Percentiles rank a stretch among this genome's conserved stretches.
Evolutionary conservation across 2,113 vertebrate species (phyloP).

Genomic region (Megaleporinus macrocephalus): DNA sequence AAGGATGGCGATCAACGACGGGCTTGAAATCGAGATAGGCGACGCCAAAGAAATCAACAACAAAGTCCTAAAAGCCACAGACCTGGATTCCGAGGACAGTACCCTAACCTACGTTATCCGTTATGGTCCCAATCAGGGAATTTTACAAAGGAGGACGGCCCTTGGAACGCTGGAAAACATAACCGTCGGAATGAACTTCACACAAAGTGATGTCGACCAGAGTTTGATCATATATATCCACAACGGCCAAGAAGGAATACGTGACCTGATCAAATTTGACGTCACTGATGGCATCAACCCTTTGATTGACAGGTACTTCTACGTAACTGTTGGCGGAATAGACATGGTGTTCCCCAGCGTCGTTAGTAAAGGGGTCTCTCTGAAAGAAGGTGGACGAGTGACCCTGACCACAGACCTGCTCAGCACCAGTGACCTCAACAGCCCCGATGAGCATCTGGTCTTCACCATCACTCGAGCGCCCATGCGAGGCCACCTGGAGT

Average conservation of each 20-base stretch:
- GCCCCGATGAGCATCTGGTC: constrained; percentile 91
- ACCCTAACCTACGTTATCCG: constrained; percentile 84
- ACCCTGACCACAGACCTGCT: constrained; percentile 94
- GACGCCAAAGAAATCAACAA: constrained; percentile 85
- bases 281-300: constrained; percentile 93
- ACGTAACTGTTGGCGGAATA: constrained; percentile 87
- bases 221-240: constrained; percentile 86
- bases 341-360: constrained; percentile 94
- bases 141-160: constrained; percentile 79
- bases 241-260: constrained; percentile 86
- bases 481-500: constrained; percentile 89
- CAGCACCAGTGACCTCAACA: constrained; percentile 94
- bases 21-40: constrained; percentile 90
- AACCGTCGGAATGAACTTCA: constrained; percentile 92
- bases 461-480: constrained; percentile 93
- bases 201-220: constrained; percentile 90
- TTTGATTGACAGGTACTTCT: constrained; percentile 95
- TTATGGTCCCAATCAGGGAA: constrained; percentile 87
- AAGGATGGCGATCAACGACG: constrained; percentile 92
- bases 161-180: constrained; percentile 83
- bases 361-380: constrained; percentile 91
- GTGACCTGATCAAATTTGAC: constrained; percentile 95
- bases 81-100: constrained; percentile 92
- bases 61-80: constrained; percentile 89
- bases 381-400: constrained; percentile 92